Percentiles rank a stretch among this genome's conserved stretches.
These are phyloP conservation scores for Salminus brasiliensis DNA, from an alignment of 2,113 vertebrate genomes.

Conservation along the genomic window DNA sequence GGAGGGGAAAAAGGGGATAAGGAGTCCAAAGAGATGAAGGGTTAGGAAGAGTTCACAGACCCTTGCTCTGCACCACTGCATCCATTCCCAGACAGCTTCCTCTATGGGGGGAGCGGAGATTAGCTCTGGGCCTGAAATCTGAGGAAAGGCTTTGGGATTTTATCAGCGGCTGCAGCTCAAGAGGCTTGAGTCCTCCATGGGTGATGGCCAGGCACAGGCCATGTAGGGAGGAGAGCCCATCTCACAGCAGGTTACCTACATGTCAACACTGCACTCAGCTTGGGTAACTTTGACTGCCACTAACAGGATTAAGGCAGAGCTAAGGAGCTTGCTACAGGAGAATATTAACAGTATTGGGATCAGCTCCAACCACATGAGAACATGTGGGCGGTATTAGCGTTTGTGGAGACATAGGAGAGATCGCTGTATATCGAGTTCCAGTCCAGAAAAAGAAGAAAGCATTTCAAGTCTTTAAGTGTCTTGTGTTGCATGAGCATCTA, in stretches of 20 bases:
- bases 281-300: slow-evolving; percentile 31
- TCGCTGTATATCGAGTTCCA: background rate
- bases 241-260: slow-evolving; percentile 20
- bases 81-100: slow-evolving; percentile 62
- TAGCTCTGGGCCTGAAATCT: slow-evolving; percentile 48
- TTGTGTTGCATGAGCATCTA: background rate
- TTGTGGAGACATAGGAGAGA: background rate
- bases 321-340: slow-evolving; percentile 29
- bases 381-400: slow-evolving; percentile 31
- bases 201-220: background rate
- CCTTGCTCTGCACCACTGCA: slow-evolving; percentile 16
- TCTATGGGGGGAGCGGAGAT: slow-evolving; percentile 55
- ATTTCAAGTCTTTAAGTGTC: background rate
- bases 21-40: background rate
- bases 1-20: background rate
- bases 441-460: background rate
- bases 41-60: slow-evolving; percentile 8
- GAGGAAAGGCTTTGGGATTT: slow-evolving; percentile 28
- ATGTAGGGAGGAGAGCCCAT: background rate
- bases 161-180: background rate
- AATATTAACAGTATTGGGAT: slow-evolving; percentile 13
- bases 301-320: slow-evolving; percentile 19
- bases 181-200: background rate
- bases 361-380: slow-evolving; percentile 25
- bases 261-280: background rate